Evolutionary conservation across 2,888 invertebrate species (phyloP).

Genomic region (Pocota personata): DNA sequence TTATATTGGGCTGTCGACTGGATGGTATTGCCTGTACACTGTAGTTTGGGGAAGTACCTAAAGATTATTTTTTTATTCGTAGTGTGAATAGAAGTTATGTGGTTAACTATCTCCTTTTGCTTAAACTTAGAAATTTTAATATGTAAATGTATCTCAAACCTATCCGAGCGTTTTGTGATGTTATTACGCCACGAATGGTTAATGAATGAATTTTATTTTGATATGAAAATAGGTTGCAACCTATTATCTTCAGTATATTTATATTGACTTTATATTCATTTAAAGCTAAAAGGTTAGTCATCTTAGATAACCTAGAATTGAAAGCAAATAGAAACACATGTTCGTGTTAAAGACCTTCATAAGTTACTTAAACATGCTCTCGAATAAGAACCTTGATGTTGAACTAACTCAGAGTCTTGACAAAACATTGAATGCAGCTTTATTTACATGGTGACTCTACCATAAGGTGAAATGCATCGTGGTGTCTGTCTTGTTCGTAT

Average conservation of each 20-base stretch:
- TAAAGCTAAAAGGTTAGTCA: neutral
- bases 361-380: neutral
- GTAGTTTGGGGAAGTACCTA: neutral
- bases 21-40: neutral
- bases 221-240: neutral
- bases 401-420: neutral
- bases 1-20: conserved; percentile 6
- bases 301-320: conserved; percentile 4
- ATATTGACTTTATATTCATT: neutral
- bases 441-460: neutral
- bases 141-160: neutral
- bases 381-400: neutral
- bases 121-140: neutral
- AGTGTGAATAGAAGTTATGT: neutral
- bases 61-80: neutral
- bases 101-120: neutral
- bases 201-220: conserved; percentile 1
- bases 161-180: neutral
- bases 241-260: neutral
- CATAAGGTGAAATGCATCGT: neutral
- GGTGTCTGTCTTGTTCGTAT: too few species aligned
- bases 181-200: neutral
- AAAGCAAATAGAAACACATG: neutral
- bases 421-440: neutral
- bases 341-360: neutral